Evolutionary conservation across 2,797 vertebrate species (phyloP), one percentile per base, ranked within the genome.

Genomic region (Morus bassanus): DNA sequence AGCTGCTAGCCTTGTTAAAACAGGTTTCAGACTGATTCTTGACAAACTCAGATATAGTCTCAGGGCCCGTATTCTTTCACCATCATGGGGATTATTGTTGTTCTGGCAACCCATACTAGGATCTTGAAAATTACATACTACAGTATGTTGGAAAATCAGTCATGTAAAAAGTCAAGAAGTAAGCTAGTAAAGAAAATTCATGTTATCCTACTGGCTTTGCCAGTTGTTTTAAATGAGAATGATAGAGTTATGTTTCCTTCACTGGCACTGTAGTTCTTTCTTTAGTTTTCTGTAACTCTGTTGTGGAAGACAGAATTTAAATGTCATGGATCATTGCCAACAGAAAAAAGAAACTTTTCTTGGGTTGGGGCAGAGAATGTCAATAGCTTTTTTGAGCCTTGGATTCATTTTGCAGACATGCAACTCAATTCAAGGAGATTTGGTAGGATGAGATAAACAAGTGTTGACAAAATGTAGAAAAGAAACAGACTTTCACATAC

Each of bases 241-340:
- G 94, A 95, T 90, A 88, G 75, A 95, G 74, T 96, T 97, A 88
- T 91, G 78, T 31, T 65, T 95, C 93, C 61, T 96, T 91, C 64
- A 74, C 22, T 95, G 85, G 64, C 78, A 86, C 41, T 96, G 79
- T 94, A 68, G 51, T 95, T 96, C 85, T 88, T 96, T 96, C 78
- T 97, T 88, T 88, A 78, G 88, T 89, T 94, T 91, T 96, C 83
- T 97, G 59, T 89, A 91, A 91, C 87, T 15, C 63, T 96, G 80
- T 96, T 96, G 95, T 91, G 91, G 95, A 96, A 97, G 84, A 70
- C 61, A 96, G 88, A 93, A 96, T 95, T 95, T 91, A 95, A 97
- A 96, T 93, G 96, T 96, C 95, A 97, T 89, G 91, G 92, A 95
- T 96, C 91, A 91, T 77, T 97, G 96, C 43, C 79, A 96, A 91